Percentiles rank a stretch among this genome's conserved stretches.
Conservation (phyloP, 2,113 vertebrate species). For the Rhinolophus ferrumequinum region DNA sequence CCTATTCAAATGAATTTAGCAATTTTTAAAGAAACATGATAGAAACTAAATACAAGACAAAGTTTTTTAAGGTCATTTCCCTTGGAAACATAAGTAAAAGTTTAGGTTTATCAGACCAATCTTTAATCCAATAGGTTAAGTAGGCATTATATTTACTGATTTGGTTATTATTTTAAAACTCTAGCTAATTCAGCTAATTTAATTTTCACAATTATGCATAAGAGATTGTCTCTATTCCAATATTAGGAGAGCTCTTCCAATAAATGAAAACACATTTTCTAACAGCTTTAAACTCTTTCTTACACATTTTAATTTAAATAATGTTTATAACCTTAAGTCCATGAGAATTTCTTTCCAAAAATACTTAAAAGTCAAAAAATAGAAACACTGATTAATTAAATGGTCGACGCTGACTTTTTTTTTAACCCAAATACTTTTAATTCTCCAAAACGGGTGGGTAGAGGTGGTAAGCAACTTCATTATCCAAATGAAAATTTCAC, state of each 20-base stretch:
- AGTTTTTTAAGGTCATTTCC: neutral
- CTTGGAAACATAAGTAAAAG: constrained; percentile 23
- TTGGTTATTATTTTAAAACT: constrained; percentile 52
- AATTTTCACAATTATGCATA: neutral
- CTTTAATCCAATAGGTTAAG: constrained; percentile 27
- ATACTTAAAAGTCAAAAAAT: constrained; percentile 41
- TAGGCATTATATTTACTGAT: neutral
- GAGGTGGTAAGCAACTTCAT: neutral
- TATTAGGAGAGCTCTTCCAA: constrained; percentile 33
- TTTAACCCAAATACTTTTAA: constrained; percentile 4
- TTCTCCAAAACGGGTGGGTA: neutral
- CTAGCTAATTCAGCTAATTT: constrained; percentile 18
- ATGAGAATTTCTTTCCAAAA: constrained; percentile 14
- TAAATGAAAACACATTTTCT: constrained; percentile 37
- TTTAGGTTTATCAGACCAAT: neutral
- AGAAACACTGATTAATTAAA: constrained; percentile 38
- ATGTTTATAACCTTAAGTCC: neutral
- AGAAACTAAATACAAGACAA: constrained; percentile 43
- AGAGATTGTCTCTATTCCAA: neutral
- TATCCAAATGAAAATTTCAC: neutral
- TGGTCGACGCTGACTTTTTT: neutral
- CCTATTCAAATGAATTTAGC: constrained; percentile 29
- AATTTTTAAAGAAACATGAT: constrained; percentile 35
- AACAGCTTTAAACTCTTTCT: constrained; percentile 26
- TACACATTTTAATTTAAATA: constrained; percentile 46